Evolutionary conservation across 30 jellyfish, hydroid and myxozoan genomes (phyloP), one percentile per base, ranked within the genome.

Genomic region (Mastigias papua): DNA sequence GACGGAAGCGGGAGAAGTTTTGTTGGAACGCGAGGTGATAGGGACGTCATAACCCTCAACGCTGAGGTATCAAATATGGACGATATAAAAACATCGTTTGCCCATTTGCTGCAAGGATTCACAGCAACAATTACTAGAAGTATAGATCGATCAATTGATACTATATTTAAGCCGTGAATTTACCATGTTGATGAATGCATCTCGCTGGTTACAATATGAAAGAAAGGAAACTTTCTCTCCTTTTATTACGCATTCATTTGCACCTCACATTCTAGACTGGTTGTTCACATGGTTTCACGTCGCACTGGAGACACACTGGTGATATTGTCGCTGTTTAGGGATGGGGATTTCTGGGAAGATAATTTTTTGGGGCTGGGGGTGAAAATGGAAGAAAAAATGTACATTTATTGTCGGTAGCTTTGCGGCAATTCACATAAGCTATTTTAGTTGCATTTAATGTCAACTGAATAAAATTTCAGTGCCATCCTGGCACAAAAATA

Each of bases 41-140:
- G 49, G 29, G 51, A 76, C 15, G 7, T 26, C 21, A 32, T 46
- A 17, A 46, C 20, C 25, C 48, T 78, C 34, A 78, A 60, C 15
- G 60, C 58, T 6, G 84, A 81, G 26, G 83, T 73, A 15, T 32
- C 78, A 4, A 84, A 78, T 54, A 73, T 90, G 72, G 94, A 90
- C 17, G 97, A 90, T 75, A 82, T 90, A 61, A 81, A 90, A 67
- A 70, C 84, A 8, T 81, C 97, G 37, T 90, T 90, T 69, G 97
- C 97, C 20, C 90, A 82, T 16, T 50, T 90, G 27, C 84, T 90
- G 69, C 92, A 81, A 37, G 97, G 93, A 8, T 73, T 81, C 5
- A 90, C 91, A 3, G 86, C 93, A 0, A 72, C 97, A 1, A 78
- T 90, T 50, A 76, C 97, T 16, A 77, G 76, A 37, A 81, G 76